Conservation (phyloP, 2,113 vertebrate species). For the Carassius carassius region DNA sequence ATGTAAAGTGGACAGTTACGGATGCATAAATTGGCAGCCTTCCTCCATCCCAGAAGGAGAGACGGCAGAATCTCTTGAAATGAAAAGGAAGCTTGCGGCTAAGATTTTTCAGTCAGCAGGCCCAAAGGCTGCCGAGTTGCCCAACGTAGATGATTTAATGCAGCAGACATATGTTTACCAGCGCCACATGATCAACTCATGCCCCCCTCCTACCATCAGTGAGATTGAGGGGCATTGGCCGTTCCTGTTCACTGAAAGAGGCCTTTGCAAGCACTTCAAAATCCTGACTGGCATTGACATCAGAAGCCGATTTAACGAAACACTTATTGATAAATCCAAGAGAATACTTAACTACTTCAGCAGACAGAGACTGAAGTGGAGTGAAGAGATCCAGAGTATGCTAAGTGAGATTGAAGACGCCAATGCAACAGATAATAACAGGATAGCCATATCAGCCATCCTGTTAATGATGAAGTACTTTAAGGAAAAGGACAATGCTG, state of each 20-base stretch:
- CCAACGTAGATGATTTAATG: conserved; percentile 43
- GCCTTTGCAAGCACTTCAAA: conserved; percentile 41
- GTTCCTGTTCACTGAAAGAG: conserved; percentile 39
- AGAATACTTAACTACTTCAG: conserved; percentile 31
- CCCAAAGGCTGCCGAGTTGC: not conserved
- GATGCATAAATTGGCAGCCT: conserved; percentile 51
- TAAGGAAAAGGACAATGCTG: conserved; percentile 39
- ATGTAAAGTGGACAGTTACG: conserved; percentile 42
- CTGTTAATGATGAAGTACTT: conserved; percentile 42
- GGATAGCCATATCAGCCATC: conserved; percentile 27
- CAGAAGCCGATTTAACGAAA: conserved; percentile 24
- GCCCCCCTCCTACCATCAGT: conserved; percentile 35
- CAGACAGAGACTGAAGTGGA: conserved; percentile 37
- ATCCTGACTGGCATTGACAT: conserved; percentile 42
- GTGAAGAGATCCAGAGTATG: conserved; percentile 10
- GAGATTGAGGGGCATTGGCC: conserved; percentile 39
- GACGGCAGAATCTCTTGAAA: conserved; percentile 39
- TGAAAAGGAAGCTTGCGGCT: conserved; percentile 32
- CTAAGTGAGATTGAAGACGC: not conserved
- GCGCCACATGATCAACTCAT: conserved; percentile 44
- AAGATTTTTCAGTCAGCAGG: conserved; percentile 39
- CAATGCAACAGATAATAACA: not conserved
- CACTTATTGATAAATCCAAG: conserved; percentile 8
- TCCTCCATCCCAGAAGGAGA: conserved; percentile 36
- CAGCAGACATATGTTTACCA: conserved; percentile 40